Percentiles rank a stretch among this genome's conserved stretches.
Conservation (phyloP, 2,797 vertebrate genomes). For the Pelodytes ibericus region DNA sequence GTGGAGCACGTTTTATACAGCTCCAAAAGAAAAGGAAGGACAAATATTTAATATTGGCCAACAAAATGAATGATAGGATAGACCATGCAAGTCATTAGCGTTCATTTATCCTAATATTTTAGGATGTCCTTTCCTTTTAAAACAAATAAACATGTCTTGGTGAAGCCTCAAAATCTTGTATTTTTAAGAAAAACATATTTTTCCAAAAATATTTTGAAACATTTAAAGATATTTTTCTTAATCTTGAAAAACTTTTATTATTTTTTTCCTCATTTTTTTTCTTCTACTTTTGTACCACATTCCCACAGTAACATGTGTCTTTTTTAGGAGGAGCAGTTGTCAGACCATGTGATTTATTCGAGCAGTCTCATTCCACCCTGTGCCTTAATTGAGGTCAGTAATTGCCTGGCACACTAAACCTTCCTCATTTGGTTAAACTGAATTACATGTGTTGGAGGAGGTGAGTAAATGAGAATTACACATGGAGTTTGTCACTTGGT, state of each 20-base stretch:
- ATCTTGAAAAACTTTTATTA: background rate
- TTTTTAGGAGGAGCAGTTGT: slow-evolving; percentile 62
- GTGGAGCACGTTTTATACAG: too few relatives aligned
- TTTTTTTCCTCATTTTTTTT: background rate
- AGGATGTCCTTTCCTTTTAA: too few relatives aligned
- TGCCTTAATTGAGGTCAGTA: slow-evolving; percentile 72
- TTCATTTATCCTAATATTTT: too few relatives aligned
- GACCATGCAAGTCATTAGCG: too few relatives aligned
- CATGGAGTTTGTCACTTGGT: slow-evolving; percentile 67
- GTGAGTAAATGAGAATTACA: slow-evolving; percentile 67
- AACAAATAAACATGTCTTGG: too few relatives aligned
- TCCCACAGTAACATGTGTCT: slow-evolving; percentile 52
- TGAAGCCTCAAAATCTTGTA: too few relatives aligned
- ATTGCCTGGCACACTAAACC: slow-evolving; percentile 61
- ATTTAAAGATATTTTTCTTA: background rate
- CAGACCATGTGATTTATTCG: slow-evolving; percentile 65
- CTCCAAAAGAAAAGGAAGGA: too few relatives aligned
- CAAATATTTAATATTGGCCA: too few relatives aligned
- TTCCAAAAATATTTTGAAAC: background rate
- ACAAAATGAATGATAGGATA: too few relatives aligned
- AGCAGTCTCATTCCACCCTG: slow-evolving; percentile 63
- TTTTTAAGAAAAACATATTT: too few relatives aligned
- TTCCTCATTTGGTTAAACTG: slow-evolving; percentile 54
- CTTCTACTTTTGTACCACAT: slow-evolving; percentile 15
- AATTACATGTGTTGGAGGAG: slow-evolving; percentile 59